Evolutionary conservation across 1,140 invertebrate genomes (phyloP).

Genomic region (Tetragnatha versicolor): DNA sequence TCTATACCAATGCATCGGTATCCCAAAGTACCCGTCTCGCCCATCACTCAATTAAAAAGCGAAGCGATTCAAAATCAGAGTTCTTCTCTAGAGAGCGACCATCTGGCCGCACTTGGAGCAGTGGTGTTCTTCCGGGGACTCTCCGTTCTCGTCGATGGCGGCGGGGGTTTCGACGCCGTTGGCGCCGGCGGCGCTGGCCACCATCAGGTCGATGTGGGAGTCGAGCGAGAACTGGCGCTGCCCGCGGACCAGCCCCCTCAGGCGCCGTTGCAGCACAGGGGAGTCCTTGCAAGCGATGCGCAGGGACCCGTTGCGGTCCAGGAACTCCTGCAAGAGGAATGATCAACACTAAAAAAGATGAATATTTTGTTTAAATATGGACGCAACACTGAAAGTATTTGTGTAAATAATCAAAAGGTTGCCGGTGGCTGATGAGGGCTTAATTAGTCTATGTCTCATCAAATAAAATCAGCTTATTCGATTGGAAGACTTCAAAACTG

Average conservation of each 20-base stretch:
- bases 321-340: constrained; percentile 1
- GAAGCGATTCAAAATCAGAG: background rate
- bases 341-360: too few relatives aligned
- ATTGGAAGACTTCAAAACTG: too few relatives aligned
- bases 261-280: constrained; percentile 78
- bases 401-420: too few relatives aligned
- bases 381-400: too few relatives aligned
- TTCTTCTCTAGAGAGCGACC: background rate
- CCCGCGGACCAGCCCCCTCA: constrained; percentile 84
- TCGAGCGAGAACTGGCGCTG: constrained; percentile 91
- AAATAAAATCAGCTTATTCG: too few relatives aligned
- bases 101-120: constrained; percentile 37
- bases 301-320: constrained; percentile 11
- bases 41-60: too few relatives aligned
- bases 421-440: too few relatives aligned
- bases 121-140: background rate
- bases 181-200: constrained; percentile 1
- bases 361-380: too few relatives aligned
- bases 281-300: constrained; percentile 48
- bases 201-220: constrained; percentile 87
- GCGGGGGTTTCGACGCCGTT: background rate
- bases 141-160: background rate
- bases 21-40: too few relatives aligned
- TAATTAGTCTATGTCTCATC: too few relatives aligned
- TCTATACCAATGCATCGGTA: too few relatives aligned